phyloP scores from a whole-genome alignment of 2,113 vertebrate genomes.

The Myotis davidii region DNA sequence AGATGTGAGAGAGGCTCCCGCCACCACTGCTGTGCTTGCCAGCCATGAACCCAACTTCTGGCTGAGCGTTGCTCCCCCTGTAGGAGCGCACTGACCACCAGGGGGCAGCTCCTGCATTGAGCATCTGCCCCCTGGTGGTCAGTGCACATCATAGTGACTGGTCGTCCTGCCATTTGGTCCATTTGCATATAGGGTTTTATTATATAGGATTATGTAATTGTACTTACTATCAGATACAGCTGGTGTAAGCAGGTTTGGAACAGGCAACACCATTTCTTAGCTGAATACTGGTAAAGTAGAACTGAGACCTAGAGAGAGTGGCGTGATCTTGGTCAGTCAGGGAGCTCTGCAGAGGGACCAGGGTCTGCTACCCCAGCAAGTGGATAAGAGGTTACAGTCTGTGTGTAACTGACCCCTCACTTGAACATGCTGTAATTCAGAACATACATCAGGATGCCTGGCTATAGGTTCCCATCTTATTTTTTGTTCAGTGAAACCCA shows the following conservation, averaged over 20 bases:
- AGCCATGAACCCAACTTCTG: too few species aligned
- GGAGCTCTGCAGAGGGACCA: neutral
- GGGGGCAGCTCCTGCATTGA: too few species aligned
- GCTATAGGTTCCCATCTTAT: neutral
- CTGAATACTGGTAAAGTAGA: neutral
- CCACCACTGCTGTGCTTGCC: too few species aligned
- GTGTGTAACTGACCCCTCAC: neutral
- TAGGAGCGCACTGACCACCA: too few species aligned
- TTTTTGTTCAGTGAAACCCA: neutral
- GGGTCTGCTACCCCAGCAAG: neutral
- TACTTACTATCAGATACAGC: neutral
- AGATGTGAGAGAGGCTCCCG: too few species aligned
- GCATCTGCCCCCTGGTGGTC: too few species aligned
- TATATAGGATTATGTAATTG: neutral
- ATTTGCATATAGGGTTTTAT: too few species aligned
- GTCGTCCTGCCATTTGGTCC: too few species aligned
- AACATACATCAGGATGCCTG: neutral
- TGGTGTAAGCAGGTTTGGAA: neutral
- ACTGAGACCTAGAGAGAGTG: neutral
- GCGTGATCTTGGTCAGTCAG: neutral
- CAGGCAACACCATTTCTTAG: neutral
- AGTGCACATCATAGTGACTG: too few species aligned
- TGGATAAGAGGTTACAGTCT: neutral
- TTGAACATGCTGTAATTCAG: neutral
- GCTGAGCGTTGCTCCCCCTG: too few species aligned